Conservation (phyloP, 2,797 vertebrate genomes). For the Channa striata region DNA sequence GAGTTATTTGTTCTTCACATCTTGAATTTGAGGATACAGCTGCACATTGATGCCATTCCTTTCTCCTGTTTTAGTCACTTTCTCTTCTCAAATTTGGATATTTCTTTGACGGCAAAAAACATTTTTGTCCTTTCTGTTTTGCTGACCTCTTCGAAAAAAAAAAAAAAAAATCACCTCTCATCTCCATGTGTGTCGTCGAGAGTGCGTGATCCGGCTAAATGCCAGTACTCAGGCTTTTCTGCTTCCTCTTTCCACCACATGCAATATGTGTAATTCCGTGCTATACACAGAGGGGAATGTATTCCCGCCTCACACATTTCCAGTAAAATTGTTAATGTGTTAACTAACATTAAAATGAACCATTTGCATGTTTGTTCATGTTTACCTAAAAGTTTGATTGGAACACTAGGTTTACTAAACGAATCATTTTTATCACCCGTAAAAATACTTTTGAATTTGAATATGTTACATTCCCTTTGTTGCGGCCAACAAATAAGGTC, state of each 20-base stretch:
- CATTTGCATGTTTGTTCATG: too few relatives aligned
- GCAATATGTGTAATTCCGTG: conserved; percentile 64
- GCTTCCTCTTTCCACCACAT: conserved; percentile 75
- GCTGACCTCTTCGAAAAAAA: conserved; percentile 64
- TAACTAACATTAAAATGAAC: too few relatives aligned
- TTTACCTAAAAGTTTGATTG: too few relatives aligned
- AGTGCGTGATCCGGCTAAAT: conserved; percentile 75
- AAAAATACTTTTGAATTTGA: too few relatives aligned
- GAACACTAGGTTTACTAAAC: too few relatives aligned
- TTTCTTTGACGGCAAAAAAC: conserved; percentile 16
- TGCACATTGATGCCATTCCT: conserved; percentile 6
- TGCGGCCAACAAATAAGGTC: too few relatives aligned
- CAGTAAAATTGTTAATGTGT: conserved; percentile 59
- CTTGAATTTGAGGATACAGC: neutral
- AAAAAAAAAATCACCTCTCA: conserved; percentile 66
- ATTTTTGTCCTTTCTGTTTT: conserved; percentile 58
- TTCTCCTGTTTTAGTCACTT: neutral
- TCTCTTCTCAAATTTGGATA: neutral
- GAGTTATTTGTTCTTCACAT: too few relatives aligned
- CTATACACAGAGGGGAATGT: conserved; percentile 56
- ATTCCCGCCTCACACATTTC: conserved; percentile 38
- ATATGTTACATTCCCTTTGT: too few relatives aligned
- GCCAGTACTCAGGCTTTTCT: conserved; percentile 68
- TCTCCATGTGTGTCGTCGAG: conserved; percentile 54
- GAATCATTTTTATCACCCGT: too few relatives aligned